These are phyloP conservation scores for Thunnus maccoyii DNA, from an alignment of 2,113 vertebrate species.

Conservation along the genomic window DNA sequence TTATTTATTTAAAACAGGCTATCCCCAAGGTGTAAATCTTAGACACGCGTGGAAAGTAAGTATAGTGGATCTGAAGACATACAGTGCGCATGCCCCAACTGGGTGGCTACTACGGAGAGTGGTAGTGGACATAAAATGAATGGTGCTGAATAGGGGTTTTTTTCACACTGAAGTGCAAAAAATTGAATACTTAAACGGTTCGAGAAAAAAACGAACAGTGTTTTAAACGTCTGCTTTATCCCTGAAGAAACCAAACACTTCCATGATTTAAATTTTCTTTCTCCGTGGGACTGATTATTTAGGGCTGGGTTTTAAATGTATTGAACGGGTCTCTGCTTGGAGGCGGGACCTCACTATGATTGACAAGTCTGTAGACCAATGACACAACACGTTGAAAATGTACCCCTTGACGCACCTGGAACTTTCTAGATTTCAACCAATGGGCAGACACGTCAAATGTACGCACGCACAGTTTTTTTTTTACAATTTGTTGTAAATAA, in stretches of 20 bases:
- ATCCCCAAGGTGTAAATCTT: neutral
- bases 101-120: slow-evolving; percentile 50
- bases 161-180: neutral
- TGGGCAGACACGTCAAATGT: slow-evolving; percentile 48
- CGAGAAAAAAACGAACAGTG: fast-evolving
- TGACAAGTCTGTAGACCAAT: slow-evolving; percentile 68
- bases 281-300: fast-evolving
- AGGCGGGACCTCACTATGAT: slow-evolving; percentile 41
- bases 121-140: slow-evolving; percentile 32
- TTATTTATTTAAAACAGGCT: neutral
- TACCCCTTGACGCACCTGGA: slow-evolving; percentile 62
- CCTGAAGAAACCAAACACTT: fast-evolving
- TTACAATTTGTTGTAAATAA: slow-evolving; percentile 85
- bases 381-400: neutral
- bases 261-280: fast-evolving
- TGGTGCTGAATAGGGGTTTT: neutral
- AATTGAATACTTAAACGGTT: fast-evolving
- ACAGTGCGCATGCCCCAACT: slow-evolving; percentile 64
- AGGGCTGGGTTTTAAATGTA: slow-evolving; percentile 4
- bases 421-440: slow-evolving; percentile 82
- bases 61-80: neutral
- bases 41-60: slow-evolving; percentile 60
- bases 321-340: neutral
- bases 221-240: neutral
- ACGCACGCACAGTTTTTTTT: slow-evolving; percentile 46